These are phyloP conservation scores for Eurystomus glaucurus DNA, from an alignment of 2,797 vertebrate species.

Conservation along the genomic window DNA sequence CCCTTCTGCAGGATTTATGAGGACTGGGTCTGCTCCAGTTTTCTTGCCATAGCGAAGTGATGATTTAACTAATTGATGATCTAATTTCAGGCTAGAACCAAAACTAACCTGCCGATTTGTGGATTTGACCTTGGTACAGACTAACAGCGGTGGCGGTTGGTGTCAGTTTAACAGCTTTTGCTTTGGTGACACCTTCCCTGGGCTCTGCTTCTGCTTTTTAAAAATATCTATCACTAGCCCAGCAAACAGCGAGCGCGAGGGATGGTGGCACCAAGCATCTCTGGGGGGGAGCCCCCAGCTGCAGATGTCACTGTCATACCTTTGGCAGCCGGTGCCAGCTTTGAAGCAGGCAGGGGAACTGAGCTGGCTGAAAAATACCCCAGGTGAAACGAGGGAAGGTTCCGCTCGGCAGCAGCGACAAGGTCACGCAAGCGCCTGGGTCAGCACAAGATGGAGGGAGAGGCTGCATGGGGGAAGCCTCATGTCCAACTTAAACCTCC, in stretches of 20 bases:
- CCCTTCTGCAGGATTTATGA: background rate
- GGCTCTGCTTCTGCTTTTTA: background rate
- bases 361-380: background rate
- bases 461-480: rapidly evolving
- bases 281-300: background rate
- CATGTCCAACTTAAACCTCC: too few relatives aligned
- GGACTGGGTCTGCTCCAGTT: background rate
- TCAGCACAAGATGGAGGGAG: background rate
- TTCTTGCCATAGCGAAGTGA: conserved; percentile 29
- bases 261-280: background rate
- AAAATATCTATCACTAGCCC: background rate
- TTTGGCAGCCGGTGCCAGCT: conserved; percentile 27
- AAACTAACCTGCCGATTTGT: conserved; percentile 20
- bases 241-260: background rate
- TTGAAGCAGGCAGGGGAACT: conserved; percentile 12
- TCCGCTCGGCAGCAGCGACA: rapidly evolving
- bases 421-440: background rate
- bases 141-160: background rate
- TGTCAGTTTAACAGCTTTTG: background rate
- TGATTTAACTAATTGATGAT: conserved; percentile 67
- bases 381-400: background rate
- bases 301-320: conserved; percentile 27
- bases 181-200: background rate
- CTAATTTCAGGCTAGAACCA: conserved; percentile 41
- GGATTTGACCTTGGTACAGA: conserved; percentile 33